phyloP scores from a whole-genome alignment of 2,888 invertebrate genomes.

The Mamestra brassicae region DNA sequence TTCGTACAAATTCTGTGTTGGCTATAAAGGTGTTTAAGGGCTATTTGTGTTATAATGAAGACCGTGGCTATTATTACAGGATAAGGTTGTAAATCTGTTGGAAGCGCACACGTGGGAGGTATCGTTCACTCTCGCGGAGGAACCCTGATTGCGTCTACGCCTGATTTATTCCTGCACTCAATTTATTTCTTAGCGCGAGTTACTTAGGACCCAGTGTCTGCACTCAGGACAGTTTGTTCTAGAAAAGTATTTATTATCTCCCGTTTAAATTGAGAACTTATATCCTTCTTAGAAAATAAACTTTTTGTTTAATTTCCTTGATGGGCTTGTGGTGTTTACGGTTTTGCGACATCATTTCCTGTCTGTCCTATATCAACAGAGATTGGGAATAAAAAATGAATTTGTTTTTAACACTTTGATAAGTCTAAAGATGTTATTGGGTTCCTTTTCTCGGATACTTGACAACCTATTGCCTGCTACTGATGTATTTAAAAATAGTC shows the following conservation, averaged over 20 bases:
- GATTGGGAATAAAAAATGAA: not conserved
- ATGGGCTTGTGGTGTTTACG: not conserved
- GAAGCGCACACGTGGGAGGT: constrained; percentile 78
- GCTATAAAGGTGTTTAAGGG: constrained; percentile 63
- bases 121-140: constrained; percentile 72
- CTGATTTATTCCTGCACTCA: constrained; percentile 75
- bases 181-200: constrained; percentile 66
- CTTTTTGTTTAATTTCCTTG: constrained; percentile 19
- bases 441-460: not conserved
- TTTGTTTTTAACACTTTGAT: not conserved
- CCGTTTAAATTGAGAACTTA: constrained; percentile 33
- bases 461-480: too few species aligned
- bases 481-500: too few species aligned
- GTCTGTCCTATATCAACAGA: constrained; percentile 3
- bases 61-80: constrained; percentile 73
- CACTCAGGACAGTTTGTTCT: constrained; percentile 29
- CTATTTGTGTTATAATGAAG: constrained; percentile 72
- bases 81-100: constrained; percentile 76
- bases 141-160: constrained; percentile 78
- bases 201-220: constrained; percentile 34
- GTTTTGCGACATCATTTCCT: constrained; percentile 18
- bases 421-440: not conserved
- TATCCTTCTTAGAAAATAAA: not conserved
- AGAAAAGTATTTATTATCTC: constrained; percentile 25
- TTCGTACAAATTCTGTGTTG: constrained; percentile 50